A percentile compares a stretch with the other conserved stretches of the same genome.
Evolutionary conservation across 2,888 invertebrate genomes (phyloP).

Genomic region (Cerceris rybyensis): DNA sequence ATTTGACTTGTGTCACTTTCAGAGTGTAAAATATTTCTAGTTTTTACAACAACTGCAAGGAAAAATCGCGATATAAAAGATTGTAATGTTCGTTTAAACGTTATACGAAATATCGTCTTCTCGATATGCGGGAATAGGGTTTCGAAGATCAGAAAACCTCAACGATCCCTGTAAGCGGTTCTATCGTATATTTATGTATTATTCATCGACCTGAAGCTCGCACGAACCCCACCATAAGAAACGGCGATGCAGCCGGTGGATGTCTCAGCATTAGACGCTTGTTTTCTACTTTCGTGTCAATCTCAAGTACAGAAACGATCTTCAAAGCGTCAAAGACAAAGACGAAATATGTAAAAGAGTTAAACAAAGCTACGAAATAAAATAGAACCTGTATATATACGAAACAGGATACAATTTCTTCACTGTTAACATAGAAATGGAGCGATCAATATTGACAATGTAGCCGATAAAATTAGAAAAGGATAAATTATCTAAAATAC

Average conservation of each 20-base stretch:
- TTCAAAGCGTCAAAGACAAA: background rate
- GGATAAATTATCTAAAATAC: too few species aligned
- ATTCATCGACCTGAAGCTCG: constrained; percentile 44
- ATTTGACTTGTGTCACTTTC: too few species aligned
- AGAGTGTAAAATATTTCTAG: too few species aligned
- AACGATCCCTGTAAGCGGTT: constrained; percentile 34
- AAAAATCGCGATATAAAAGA: background rate
- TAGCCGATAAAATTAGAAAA: too few species aligned
- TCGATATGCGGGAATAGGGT: background rate
- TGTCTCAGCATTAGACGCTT: constrained; percentile 34
- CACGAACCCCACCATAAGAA: constrained; percentile 32
- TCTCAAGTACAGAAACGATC: constrained; percentile 18
- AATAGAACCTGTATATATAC: too few species aligned
- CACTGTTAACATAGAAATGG: too few species aligned
- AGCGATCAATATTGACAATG: too few species aligned
- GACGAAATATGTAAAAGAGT: constrained; percentile 6
- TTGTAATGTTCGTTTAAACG: background rate
- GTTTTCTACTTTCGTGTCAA: constrained; percentile 51
- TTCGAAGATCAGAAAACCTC: constrained; percentile 26
- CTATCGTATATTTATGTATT: constrained; percentile 48
- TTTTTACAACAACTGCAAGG: too few species aligned
- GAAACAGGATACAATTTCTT: too few species aligned
- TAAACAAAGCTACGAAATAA: background rate
- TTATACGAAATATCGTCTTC: constrained; percentile 9
- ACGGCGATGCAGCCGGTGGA: constrained; percentile 38